phyloP scores from a whole-genome alignment of 2,888 invertebrate genomes.

The Lysandra bellargus region DNA sequence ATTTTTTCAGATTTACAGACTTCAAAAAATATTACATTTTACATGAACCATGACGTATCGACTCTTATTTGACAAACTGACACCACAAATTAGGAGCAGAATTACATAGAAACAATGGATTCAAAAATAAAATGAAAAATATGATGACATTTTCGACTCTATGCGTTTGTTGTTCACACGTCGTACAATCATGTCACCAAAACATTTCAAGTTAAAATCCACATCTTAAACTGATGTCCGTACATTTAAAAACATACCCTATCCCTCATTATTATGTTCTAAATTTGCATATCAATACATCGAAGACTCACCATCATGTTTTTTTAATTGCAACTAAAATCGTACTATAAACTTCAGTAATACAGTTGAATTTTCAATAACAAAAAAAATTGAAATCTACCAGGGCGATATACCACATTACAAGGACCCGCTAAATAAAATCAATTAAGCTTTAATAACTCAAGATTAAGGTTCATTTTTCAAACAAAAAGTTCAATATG shows the following conservation, averaged over 20 bases:
- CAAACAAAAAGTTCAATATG: neutral
- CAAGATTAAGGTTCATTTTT: conserved; percentile 43
- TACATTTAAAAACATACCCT: conserved; percentile 44
- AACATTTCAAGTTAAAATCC: conserved; percentile 72
- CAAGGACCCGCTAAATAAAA: conserved; percentile 30
- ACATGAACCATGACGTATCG: neutral
- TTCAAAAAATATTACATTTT: too few relatives aligned
- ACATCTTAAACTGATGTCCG: conserved; percentile 46
- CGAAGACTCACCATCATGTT: conserved; percentile 34
- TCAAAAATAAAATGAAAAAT: neutral
- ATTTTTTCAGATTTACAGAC: too few relatives aligned
- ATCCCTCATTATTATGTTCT: conserved; percentile 43
- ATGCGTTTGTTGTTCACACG: conserved; percentile 49
- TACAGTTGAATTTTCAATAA: conserved; percentile 35
- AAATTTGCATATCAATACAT: conserved; percentile 50
- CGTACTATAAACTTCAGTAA: conserved; percentile 12
- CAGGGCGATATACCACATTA: conserved; percentile 22
- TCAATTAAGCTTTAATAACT: conserved; percentile 41
- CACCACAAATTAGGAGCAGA: neutral
- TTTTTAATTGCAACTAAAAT: conserved; percentile 36
- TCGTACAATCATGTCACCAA: conserved; percentile 76
- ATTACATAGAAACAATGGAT: neutral
- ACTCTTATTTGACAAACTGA: neutral
- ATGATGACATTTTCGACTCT: conserved; percentile 46
- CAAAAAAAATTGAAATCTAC: neutral